Percentiles rank a stretch among this genome's conserved stretches.
These are phyloP conservation scores for Chironomus riparius DNA, from an alignment of 2,888 invertebrate species.

Conservation along the genomic window DNA sequence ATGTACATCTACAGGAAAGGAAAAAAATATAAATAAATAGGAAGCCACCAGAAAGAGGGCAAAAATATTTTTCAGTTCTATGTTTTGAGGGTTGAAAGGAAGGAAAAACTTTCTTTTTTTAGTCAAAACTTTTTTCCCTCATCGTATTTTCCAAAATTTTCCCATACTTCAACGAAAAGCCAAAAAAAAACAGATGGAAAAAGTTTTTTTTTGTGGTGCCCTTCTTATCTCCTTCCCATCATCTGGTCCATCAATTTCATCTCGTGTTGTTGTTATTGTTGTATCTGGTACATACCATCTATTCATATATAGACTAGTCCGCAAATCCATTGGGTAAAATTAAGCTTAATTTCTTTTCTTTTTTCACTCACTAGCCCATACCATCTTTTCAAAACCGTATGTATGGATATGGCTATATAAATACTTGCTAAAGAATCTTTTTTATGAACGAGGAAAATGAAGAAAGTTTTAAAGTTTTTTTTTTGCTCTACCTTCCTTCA, in stretches of 20 bases:
- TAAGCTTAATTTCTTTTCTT: constrained; percentile 24
- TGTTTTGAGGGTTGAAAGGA: background rate
- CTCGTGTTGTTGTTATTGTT: background rate
- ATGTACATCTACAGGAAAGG: background rate
- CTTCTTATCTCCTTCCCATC: constrained; percentile 20
- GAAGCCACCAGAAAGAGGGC: background rate
- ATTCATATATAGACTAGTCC: background rate
- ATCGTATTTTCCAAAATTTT: background rate
- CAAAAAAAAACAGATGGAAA: constrained; percentile 15
- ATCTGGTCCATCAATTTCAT: constrained; percentile 21
- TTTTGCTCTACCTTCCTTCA: background rate
- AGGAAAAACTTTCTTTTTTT: background rate
- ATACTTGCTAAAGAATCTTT: background rate
- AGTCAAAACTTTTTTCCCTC: constrained; percentile 4
- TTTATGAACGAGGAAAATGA: background rate
- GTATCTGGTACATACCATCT: background rate
- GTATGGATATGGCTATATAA: no score
- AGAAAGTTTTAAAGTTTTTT: background rate
- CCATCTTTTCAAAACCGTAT: background rate
- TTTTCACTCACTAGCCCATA: background rate
- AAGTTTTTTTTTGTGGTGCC: constrained; percentile 16
- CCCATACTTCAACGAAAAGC: background rate
- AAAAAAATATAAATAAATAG: background rate
- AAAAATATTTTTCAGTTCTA: constrained; percentile 12
- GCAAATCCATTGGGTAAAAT: constrained; percentile 23